These are phyloP conservation scores for Eupithecia centaureata DNA, from an alignment of 2,888 invertebrate species.

Conservation along the genomic window DNA sequence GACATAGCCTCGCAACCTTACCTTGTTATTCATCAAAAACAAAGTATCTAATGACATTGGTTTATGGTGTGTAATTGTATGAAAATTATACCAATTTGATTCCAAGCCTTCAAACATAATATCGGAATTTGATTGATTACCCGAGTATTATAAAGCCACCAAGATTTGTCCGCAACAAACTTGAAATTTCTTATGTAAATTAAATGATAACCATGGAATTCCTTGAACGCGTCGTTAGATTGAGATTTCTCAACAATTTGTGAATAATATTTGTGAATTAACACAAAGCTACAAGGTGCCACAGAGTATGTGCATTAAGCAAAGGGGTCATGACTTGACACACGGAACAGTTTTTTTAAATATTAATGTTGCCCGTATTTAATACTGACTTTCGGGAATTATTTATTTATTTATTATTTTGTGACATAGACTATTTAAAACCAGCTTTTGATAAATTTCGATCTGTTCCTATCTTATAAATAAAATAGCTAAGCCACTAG, in stretches of 20 bases:
- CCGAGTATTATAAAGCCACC: neutral
- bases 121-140: conserved; percentile 13
- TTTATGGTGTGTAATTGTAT: conserved; percentile 8
- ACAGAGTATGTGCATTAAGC: neutral
- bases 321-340: neutral
- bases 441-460: neutral
- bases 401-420: too few relatives aligned
- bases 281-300: neutral
- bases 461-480: neutral
- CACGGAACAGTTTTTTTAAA: too few relatives aligned
- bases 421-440: neutral
- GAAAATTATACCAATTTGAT: conserved; percentile 13
- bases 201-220: conserved; percentile 3
- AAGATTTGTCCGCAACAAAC: conserved; percentile 4
- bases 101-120: conserved; percentile 11
- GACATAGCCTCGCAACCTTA: neutral
- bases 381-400: too few relatives aligned
- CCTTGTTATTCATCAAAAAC: neutral
- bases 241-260: neutral
- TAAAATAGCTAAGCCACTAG: too few relatives aligned
- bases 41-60: neutral
- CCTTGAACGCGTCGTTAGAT: neutral
- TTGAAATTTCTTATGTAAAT: conserved; percentile 3
- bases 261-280: neutral
- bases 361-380: neutral